Base-by-base conservation (phyloP, 2,113 vertebrate genomes). In the Alexandromys fortis region DNA sequence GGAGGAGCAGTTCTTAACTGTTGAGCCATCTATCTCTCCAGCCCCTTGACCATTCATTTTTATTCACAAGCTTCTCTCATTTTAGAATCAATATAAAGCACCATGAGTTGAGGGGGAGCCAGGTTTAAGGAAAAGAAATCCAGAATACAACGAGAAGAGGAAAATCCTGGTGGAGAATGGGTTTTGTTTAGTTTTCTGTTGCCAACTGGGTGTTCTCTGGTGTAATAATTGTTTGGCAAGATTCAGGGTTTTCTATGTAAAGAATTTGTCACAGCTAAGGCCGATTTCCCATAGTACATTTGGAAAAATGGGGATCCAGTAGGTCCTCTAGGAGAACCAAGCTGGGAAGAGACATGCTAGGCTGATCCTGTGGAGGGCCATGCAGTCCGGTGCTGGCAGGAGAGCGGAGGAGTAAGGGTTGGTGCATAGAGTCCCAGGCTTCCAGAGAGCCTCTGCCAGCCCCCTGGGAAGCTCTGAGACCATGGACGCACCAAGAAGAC, bases 61-160 rank as follows among this genome's bases (percentile, higher is more conserved):
- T 63, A 68, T 85, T 79, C 33, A 24, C 55, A 75, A 58, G 55
- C 2, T 90, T 96, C 73, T 88, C 92, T 96, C 72, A 65, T 58
- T 90, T 76, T 76, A 49, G 75, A 76, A 89, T 78, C 89, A 63
- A 35, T 55, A 33, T 1, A 85, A 35, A 35, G 30, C 55, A 16
- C 19, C 3, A 7, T 13, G 6, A 42, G 21, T 19, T 4, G 61
- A 21, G 2, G 21, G 38, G 4, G 58, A 67, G 63, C 26, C 10
- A 21, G 35, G 14, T 14, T 86, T 87, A 86, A 92, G 12, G 8
- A 61, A 70, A 95, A 45, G 5, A 94, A 70, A 67, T 89, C 78
- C 61, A 91, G 86, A 65, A 33, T 65, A 45, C 16, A 77, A 91
- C 83, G 26, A 94, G 67, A 93, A 94, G 47, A 90, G 35, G 21